These are phyloP conservation scores for Forpus xanthops DNA, from an alignment of 2,797 vertebrate genomes.

Conservation along the genomic window DNA sequence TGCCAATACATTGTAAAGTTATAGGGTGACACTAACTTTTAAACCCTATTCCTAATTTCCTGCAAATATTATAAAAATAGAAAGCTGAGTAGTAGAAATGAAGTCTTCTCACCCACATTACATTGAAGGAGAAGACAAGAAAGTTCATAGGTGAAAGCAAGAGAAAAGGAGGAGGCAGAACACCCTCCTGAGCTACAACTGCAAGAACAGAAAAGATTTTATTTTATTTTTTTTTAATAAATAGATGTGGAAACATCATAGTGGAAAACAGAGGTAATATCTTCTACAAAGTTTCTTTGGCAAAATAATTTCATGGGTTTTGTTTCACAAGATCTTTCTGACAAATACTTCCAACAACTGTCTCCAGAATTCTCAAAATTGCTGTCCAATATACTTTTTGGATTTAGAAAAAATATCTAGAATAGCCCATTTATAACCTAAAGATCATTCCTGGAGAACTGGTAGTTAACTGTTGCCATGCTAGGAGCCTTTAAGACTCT, in stretches of 20 bases:
- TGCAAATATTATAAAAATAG: neutral
- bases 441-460: neutral
- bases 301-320: neutral
- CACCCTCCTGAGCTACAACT: neutral
- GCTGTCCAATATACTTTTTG: neutral
- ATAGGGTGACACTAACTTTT: neutral
- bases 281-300: neutral
- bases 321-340: neutral
- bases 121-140: neutral
- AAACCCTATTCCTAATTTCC: neutral
- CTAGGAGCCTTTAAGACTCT: neutral
- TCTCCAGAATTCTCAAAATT: neutral
- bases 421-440: neutral
- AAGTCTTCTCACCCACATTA: neutral
- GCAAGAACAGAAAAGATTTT: neutral
- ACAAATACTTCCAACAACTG: neutral
- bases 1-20: neutral
- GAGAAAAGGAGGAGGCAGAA: neutral
- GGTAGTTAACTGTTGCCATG: neutral
- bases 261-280: neutral
- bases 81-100: neutral
- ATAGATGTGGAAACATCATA: neutral
- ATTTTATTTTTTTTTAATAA: too few species aligned
- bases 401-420: neutral
- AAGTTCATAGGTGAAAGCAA: neutral